Percentiles rank a stretch among this genome's conserved stretches.
These are phyloP conservation scores for Icerya purchasi DNA, from an alignment of 2,888 invertebrate genomes.

Conservation along the genomic window DNA sequence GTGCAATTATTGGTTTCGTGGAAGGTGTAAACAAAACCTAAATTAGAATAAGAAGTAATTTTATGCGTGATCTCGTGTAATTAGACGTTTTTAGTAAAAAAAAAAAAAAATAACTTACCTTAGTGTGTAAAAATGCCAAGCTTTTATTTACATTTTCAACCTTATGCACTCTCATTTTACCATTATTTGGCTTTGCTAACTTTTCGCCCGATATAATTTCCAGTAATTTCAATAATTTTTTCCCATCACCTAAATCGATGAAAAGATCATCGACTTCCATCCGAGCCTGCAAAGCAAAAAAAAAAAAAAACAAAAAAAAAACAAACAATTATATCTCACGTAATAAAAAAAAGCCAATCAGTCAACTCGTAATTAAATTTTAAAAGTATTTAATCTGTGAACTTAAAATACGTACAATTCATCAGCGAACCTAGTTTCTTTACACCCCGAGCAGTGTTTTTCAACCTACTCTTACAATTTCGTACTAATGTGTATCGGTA, in stretches of 20 bases:
- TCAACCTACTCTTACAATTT: too few species aligned
- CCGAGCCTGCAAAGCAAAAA: constrained; percentile 48
- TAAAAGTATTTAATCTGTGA: too few species aligned
- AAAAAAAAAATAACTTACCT: constrained; percentile 34
- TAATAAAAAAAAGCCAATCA: too few species aligned
- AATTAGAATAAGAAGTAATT: neutral
- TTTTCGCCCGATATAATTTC: constrained; percentile 98
- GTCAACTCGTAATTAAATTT: too few species aligned
- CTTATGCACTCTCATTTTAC: constrained; percentile 92
- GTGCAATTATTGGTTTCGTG: too few species aligned
- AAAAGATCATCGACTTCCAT: constrained; percentile 97
- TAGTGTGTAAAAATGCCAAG: constrained; percentile 83
- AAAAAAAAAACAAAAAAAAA: too few species aligned
- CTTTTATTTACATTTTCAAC: constrained; percentile 98
- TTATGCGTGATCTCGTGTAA: too few species aligned
- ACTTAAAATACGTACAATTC: too few species aligned
- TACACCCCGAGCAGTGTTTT: too few species aligned
- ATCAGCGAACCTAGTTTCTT: too few species aligned
- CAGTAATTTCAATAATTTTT: constrained; percentile 71
- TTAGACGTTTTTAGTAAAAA: neutral
- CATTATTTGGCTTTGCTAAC: constrained; percentile 86
- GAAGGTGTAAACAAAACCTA: neutral
- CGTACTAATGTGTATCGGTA: too few species aligned
- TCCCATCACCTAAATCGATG: constrained; percentile 85
- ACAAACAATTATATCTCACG: too few species aligned